Evolutionary conservation across 2,113 vertebrate genomes (phyloP), one percentile per base, ranked within the genome.

Genomic region (Chinchilla lanigera): DNA sequence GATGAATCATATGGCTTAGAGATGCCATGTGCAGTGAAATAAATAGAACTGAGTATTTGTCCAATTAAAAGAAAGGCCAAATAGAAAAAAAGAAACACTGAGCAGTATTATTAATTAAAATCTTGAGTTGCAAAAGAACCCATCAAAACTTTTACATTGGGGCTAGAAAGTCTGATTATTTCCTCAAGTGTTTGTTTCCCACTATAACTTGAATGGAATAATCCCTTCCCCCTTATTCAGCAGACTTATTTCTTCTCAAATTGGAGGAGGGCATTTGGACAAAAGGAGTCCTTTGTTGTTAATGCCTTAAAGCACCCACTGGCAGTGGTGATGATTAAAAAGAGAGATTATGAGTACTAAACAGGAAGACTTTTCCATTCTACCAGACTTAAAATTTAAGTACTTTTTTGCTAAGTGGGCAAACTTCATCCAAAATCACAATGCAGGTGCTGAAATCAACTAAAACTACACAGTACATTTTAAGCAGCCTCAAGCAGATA

Each of bases 231-330:
- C 44, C 28, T n/a, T n/a, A 50, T 20, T 11, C 16, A 54, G 4
- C 35, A 20, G 4, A 33, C 30, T 61, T 91, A 63, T 75, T 85
- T 81, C 44, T 85, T 94, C 20, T 80, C 5, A 1, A 80, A 28
- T 95, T 90, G 35, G 9, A 90, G 26, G 38, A 90, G 12, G n/a
- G 1, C 19, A 56, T 84, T 81, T 82, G 69, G 35, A 88, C 61
- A 94, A 95, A 94, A 89, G 30, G 35, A 84, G 20, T 24, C n/a
- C 3, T 63, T 88, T 94, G 38, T n/a, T 80, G 90, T 86, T 87
- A 95, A 58, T 88, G 52, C 30, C 73, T 24, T 61, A 77, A 96
- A 91, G 24, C 2, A 93, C 33, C 9, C 52, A 86, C 75, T 35
- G 54, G 41, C 19, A 35, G 16, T 85, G 19, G 5, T 65, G 17